Evolutionary conservation across 2,113 vertebrate species (phyloP), one percentile per base, ranked within the genome.

Genomic region (Gallinago media): DNA sequence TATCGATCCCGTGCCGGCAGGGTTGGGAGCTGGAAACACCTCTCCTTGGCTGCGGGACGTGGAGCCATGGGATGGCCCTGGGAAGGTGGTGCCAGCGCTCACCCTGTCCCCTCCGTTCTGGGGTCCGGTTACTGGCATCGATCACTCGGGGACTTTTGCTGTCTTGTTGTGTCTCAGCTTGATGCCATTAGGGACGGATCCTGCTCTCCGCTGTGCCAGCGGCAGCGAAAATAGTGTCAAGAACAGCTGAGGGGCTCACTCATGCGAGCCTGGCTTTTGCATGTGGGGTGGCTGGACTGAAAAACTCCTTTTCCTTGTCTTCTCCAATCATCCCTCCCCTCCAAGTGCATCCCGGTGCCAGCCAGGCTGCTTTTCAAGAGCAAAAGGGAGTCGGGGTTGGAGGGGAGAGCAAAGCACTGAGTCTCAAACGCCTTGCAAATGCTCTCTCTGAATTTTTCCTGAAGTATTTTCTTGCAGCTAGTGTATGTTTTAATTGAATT

Each of bases 401-500:
- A 47, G 13, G 26, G 38, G 22, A 2, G 25, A 72, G 42, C 19
- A 20, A 59, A 71, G 56, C 55, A 26, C 20, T 1, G 0, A 31
- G 20, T 4, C 19, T 34, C 5, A 8, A 49, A 38, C 3, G 1
- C 68, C n/a, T 63, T 6, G 25, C 17, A 72, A 50, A 71, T 4
- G 40, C 75, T 50, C 76, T 76, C 76, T 59, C 70, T 42, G 85
- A 87, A 25, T 88, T 46, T 50, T 94, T 92, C 92, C 87, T 75
- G 3, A 73, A 89, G 84, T 85, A 5, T 87, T 87, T 72, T 40
- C 93, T 62, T 63, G 70, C 91, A 66, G 73, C 62, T 8, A 6
- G 38, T 1, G 1, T 26, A 11, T 2, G 46, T 85, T 94, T 87
- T 73, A 79, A 94, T 89, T 88, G 94, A 88, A 44, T 93, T 91